Evolutionary conservation across 2,888 invertebrate species (phyloP).

Genomic region (Amitus sp.): DNA sequence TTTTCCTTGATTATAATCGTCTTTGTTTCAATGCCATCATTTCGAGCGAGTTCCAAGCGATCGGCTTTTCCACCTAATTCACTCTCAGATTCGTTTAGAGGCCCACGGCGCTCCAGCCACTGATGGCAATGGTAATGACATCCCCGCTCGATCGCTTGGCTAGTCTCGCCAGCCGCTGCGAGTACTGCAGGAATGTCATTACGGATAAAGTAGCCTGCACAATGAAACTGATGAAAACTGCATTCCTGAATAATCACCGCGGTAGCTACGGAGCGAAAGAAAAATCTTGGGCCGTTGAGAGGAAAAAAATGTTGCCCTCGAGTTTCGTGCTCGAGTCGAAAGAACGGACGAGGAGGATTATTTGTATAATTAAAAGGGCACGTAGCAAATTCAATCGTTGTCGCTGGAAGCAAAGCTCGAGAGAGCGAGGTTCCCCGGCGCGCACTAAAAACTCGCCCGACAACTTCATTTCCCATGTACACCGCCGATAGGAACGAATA

Average conservation of each 20-base stretch:
- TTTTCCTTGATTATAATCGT: background rate
- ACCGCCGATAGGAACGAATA: slow-evolving; percentile 27
- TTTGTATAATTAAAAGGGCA: background rate
- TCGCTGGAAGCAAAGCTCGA: slow-evolving; percentile 8
- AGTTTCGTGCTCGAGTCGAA: background rate
- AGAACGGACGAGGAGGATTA: background rate
- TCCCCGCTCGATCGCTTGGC: slow-evolving; percentile 4
- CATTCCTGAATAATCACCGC: slow-evolving; percentile 7
- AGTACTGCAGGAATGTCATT: slow-evolving; percentile 6
- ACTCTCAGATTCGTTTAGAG: no score
- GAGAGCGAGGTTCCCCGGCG: background rate
- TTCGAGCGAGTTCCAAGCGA: background rate
- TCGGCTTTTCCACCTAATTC: slow-evolving; percentile 7
- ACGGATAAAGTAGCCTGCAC: slow-evolving; percentile 2
- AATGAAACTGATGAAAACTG: slow-evolving; percentile 4
- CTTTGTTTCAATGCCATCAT: background rate
- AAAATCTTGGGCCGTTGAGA: no score
- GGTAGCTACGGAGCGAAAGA: background rate
- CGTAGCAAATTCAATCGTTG: slow-evolving; percentile 23
- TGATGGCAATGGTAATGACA: slow-evolving; percentile 12
- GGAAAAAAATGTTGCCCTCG: no score
- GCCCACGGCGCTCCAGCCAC: background rate
- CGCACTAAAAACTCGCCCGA: slow-evolving; percentile 32
- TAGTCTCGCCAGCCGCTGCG: background rate
- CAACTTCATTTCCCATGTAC: slow-evolving; percentile 39